Evolutionary conservation across 2,888 invertebrate species (phyloP), one percentile per base, ranked within the genome.

Genomic region (Neoitamus cyanurus): DNA sequence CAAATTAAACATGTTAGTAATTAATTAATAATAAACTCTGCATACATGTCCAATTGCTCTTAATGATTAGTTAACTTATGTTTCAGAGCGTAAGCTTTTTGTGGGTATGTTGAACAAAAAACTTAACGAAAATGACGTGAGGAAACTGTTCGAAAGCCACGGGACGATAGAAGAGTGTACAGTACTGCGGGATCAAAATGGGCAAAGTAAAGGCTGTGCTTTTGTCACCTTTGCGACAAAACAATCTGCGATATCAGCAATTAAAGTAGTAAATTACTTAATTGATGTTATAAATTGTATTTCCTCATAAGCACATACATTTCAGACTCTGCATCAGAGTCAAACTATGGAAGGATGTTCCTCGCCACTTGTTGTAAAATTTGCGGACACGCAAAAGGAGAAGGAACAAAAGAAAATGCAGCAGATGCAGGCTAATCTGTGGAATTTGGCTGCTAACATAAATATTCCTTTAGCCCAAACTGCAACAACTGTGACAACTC

Each of bases 301-400:
- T 58, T 3, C 30, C 15, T 46, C n/a, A 83, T 73, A 34, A 83
- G 30, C 4, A 73, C 9, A 80, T 77, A 37, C 20, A 34, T 31
- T 72, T n/a, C 68, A 94, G 94, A 93, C 95, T 87, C 92, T 99
- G 93, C 99, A 99, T 93, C 99, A 99, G 92, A 98, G 98, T 90
- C 97, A 97, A 92, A 99, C 98, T 89, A 99, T 99, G 99, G 99
- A 99, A 93, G 99, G 99, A 78, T 99, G 99, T 92, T 97, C 98
- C 87, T 98, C 98, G 88, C 99, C 99, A 68, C 92, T 99, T 89
- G 99, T 99, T 85, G 99, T 99, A 68, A 99, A 99, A 92, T 99
- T 99, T 91, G 99, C 99, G 83, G 99, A 99, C 91, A 99, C 99
- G 86, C 99, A 99, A 91, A 98, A 99, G 91, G 99, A 99, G 90